Conservation (phyloP, 2,888 invertebrate genomes). For the Icerya purchasi region DNA sequence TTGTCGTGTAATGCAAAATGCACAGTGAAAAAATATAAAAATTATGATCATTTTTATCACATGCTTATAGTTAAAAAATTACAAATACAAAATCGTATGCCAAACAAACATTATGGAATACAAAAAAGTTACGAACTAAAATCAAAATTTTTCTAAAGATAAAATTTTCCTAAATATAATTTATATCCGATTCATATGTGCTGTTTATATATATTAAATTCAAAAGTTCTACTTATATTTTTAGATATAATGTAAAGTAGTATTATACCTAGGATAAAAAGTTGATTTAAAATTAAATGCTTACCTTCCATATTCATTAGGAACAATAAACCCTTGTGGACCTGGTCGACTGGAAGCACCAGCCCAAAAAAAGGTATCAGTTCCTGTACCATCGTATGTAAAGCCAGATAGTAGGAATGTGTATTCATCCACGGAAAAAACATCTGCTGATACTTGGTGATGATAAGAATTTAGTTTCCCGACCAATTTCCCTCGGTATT, state of each 20-base stretch:
- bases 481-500: conserved; percentile 55
- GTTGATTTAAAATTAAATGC: too few relatives aligned
- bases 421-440: conserved; percentile 70
- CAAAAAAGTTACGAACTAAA: too few relatives aligned
- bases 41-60: too few relatives aligned
- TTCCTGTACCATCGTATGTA: conserved; percentile 75
- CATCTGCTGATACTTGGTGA: conserved; percentile 72
- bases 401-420: conserved; percentile 59
- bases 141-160: too few relatives aligned
- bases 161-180: not conserved
- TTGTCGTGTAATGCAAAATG: too few relatives aligned
- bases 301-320: conserved; percentile 68
- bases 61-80: too few relatives aligned
- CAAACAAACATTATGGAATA: too few relatives aligned
- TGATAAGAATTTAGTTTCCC: conserved; percentile 77
- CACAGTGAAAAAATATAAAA: too few relatives aligned
- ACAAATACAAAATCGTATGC: too few relatives aligned
- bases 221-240: not conserved
- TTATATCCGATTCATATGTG: not conserved
- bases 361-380: conserved; percentile 83
- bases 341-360: conserved; percentile 71
- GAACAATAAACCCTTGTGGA: conserved; percentile 76
- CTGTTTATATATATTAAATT: not conserved
- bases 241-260: not conserved
- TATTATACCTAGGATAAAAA: too few relatives aligned